phyloP scores from a whole-genome alignment of 1,140 invertebrate genomes.

The Danaus melanippus region DNA sequence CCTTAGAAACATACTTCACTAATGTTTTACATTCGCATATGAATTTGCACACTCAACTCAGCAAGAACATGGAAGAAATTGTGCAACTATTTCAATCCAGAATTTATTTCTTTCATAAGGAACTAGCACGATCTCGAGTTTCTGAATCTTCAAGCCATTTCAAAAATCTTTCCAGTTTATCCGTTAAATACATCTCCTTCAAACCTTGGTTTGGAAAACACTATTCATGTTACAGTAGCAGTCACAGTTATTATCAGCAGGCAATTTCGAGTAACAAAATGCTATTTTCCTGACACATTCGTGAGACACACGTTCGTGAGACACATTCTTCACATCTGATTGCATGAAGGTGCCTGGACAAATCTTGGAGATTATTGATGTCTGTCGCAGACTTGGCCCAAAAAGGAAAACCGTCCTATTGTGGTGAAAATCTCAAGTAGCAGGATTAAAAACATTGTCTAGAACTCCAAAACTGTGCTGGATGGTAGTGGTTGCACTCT shows the following conservation, averaged over 20 bases:
- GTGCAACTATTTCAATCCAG: too few species aligned
- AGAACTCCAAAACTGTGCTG: conserved; percentile 1
- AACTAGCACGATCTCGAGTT: too few species aligned
- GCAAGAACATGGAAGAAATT: too few species aligned
- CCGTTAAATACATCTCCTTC: too few species aligned
- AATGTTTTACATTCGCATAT: too few species aligned
- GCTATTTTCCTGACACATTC: too few species aligned
- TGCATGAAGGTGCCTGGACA: not conserved
- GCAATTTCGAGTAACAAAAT: not conserved
- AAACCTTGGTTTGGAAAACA: conserved; percentile 2
- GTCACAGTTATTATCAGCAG: not conserved
- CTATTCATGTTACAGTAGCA: not conserved
- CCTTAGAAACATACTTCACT: too few species aligned
- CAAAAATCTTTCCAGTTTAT: too few species aligned
- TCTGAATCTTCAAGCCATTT: too few species aligned
- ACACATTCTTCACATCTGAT: not conserved
- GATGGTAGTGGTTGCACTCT: conserved; percentile 8
- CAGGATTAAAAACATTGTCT: not conserved
- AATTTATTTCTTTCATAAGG: too few species aligned
- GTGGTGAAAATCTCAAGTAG: conserved; percentile 2
- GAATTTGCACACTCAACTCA: too few species aligned
- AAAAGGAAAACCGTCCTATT: conserved; percentile 5
- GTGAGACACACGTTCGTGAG: too few species aligned
- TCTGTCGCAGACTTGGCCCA: conserved; percentile 2
- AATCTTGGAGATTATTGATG: conserved; percentile 1